These are phyloP conservation scores for Sminthurides bifidus DNA, from an alignment of 1,140 invertebrate species.

Conservation along the genomic window DNA sequence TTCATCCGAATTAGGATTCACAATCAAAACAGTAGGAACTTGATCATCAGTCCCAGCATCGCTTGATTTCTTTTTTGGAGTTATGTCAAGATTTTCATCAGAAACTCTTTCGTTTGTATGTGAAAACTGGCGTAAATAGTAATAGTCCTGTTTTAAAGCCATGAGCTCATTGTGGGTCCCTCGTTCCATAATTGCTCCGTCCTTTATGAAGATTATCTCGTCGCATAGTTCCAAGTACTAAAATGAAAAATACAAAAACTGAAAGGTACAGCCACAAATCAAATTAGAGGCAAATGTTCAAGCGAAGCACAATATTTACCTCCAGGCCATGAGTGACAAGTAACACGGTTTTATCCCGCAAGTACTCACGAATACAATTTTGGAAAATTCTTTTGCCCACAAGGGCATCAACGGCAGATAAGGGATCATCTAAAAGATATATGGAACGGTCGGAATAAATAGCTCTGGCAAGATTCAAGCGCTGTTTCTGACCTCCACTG, in stretches of 20 bases:
- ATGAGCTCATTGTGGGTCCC: not conserved
- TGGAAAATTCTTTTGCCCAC: constrained; percentile 43
- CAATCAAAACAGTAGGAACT: too few relatives aligned
- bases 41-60: not conserved
- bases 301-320: constrained; percentile 32
- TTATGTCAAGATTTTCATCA: not conserved
- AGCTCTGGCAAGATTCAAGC: constrained; percentile 47
- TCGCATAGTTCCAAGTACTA: constrained; percentile 43
- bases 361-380: constrained; percentile 37
- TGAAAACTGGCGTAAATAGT: not conserved
- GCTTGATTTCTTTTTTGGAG: not conserved
- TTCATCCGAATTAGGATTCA: too few relatives aligned
- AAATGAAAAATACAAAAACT: constrained; percentile 16
- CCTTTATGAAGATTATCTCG: constrained; percentile 41
- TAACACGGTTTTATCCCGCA: constrained; percentile 54
- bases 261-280: not conserved
- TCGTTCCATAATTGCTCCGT: constrained; percentile 37
- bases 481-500: constrained; percentile 46
- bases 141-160: not conserved
- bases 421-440: constrained; percentile 44
- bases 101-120: not conserved
- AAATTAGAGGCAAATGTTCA: not conserved
- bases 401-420: constrained; percentile 44
- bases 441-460: constrained; percentile 45
- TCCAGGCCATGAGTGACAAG: constrained; percentile 52